phyloP scores from a whole-genome alignment of 1,140 invertebrate species.

The Eulimnadia texana region DNA sequence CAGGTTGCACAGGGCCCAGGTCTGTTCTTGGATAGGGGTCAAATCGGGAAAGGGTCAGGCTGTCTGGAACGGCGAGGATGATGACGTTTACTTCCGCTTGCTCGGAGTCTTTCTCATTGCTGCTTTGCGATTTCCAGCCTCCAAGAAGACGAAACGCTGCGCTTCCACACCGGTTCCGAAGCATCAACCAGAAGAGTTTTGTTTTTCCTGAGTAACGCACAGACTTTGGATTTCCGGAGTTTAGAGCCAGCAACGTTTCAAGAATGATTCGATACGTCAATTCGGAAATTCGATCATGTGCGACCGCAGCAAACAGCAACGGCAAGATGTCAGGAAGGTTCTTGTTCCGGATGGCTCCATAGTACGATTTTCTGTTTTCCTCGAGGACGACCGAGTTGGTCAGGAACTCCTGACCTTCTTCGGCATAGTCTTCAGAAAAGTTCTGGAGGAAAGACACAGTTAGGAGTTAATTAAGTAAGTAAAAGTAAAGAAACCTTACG shows the following conservation, averaged over 20 bases:
- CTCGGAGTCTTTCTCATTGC: neutral
- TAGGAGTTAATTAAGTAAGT: too few relatives aligned
- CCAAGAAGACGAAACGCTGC: neutral
- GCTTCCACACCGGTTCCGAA: neutral
- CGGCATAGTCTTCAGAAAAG: too few relatives aligned
- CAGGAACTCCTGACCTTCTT: too few relatives aligned
- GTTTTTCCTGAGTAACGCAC: neutral
- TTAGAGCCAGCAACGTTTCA: neutral
- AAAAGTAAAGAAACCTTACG: too few relatives aligned
- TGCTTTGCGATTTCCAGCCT: neutral
- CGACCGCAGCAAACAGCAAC: neutral
- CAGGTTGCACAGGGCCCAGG: neutral
- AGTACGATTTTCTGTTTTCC: too few relatives aligned
- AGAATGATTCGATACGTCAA: neutral
- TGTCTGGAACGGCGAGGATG: neutral
- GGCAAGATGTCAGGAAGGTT: neutral
- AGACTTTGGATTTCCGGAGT: neutral
- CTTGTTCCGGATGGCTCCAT: neutral
- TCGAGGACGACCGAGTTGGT: too few relatives aligned
- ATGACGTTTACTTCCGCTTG: neutral
- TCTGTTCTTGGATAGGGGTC: neutral
- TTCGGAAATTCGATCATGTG: neutral
- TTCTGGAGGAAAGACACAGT: too few relatives aligned
- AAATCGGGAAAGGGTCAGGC: neutral
- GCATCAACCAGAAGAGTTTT: neutral